phyloP scores from a whole-genome alignment of 2,888 invertebrate species.

The Drosophila kuntzei region DNA sequence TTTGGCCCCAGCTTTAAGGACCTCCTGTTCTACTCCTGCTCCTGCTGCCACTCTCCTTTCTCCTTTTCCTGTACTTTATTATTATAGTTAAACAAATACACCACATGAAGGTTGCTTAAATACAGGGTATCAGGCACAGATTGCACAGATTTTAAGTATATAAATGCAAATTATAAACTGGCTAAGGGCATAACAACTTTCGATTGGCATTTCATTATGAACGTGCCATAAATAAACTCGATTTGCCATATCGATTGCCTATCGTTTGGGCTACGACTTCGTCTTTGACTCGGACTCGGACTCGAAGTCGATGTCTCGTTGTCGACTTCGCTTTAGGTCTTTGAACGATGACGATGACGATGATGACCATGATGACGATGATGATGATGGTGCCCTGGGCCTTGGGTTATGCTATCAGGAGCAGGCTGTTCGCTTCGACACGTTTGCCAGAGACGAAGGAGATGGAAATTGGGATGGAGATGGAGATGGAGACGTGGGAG shows the following conservation, averaged over 20 bases:
- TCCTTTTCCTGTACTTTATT: constrained; percentile 22
- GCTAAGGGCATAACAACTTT: constrained; percentile 62
- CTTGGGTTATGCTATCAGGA: constrained; percentile 55
- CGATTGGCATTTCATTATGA: constrained; percentile 78
- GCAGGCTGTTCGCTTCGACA: constrained; percentile 56
- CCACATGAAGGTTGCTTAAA: neutral
- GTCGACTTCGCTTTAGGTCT: neutral
- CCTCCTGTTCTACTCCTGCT: too few relatives aligned
- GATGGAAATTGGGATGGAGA: constrained; percentile 7
- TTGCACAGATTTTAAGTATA: constrained; percentile 71
- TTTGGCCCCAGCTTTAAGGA: constrained; percentile 10
- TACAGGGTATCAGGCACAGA: constrained; percentile 45
- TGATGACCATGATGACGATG: too few relatives aligned
- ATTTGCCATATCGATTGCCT: constrained; percentile 53
- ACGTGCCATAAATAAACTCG: constrained; percentile 71
- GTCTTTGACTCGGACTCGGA: neutral
- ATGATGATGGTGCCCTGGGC: constrained; percentile 16
- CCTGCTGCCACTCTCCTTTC: neutral
- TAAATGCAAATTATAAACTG: constrained; percentile 76
- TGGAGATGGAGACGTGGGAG: neutral
- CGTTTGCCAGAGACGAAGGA: constrained; percentile 7
- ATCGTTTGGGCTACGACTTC: neutral
- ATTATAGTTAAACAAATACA: neutral
- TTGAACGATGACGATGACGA: neutral
- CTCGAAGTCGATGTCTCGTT: neutral